Evolutionary conservation across 1,140 invertebrate genomes (phyloP), one percentile per base, ranked within the genome.

Genomic region (Samia ricini): DNA sequence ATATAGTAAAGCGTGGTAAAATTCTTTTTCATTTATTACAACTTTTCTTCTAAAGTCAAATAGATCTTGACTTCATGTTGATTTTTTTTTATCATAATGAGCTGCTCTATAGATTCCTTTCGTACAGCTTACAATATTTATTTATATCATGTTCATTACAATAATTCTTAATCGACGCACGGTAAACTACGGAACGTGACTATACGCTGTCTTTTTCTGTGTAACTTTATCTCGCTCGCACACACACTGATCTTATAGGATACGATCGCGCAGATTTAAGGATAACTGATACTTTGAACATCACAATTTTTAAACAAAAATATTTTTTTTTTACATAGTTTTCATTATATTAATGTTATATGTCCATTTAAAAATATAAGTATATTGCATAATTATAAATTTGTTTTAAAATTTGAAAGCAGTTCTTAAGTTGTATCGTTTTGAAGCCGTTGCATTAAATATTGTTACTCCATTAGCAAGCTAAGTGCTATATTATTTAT

Each of bases 141-240:
- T 83, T 81, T 83, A 83, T 80, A 75, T 71, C 69, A 70, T 75
- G 76, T 76, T 83, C 80, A 80, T 83, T 83, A 79, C 77, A 62
- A 77, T 76, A 77, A 83, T 67, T 74, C 70, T 63, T 58, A 72
- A 80, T 77, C 74, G 77, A 74, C 71, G 72, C 66, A 69, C 78
- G 69, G 70, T 83, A 80, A 83, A 83, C 69, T 78, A 70, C 68
- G 58, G 63, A 80, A 78, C 79, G 79, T 82, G 80, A 82, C 71
- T 73, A 20, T 57, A n/a, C n/a, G 24, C 18, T 36, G 23, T 76
- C 71, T 69, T 66, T 18, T 48, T 80, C 63, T 19, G 56, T 23
- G 21, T 57, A 19, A n/a, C 15, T 12, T 19, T 18, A 23, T 72
- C 69, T 62, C 61, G 60, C 56, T 69, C 71, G 63, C 56, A 64